Evolutionary conservation across 2,888 invertebrate genomes (phyloP), one percentile per base, ranked within the genome.

Genomic region (Anagyrus pseudococci): DNA sequence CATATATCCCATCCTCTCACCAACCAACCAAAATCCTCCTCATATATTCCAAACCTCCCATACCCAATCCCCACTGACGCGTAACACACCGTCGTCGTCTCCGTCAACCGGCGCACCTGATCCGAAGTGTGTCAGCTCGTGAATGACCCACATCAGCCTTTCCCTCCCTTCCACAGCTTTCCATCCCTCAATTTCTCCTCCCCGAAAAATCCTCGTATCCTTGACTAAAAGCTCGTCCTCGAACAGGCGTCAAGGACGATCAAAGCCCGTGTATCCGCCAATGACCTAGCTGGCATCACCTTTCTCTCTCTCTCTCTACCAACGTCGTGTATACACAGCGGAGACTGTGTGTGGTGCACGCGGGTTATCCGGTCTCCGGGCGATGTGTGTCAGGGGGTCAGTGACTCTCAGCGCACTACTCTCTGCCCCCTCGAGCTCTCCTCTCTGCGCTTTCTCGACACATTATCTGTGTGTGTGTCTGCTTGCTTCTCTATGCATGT

Each of bases 341-440:
- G 33, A 2, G 10, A 15, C 33, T 23, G 17, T 40, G 19, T 33
- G 15, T 22, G 10, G 17, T 40, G 15, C 29, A 59, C 23, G 59
- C 62, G 61, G 53, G 63, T 43, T 50, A 53, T 41, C 29, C 66
- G n/a, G n/a, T n/a, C n/a, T n/a, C n/a, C n/a, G n/a, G n/a, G n/a
- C n/a, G 62, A 73, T 73, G 70, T 74, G 69, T 72, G 74, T 72
- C 74, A 74, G 68, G 62, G 60, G 73, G 74, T 73, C 74, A 67
- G 66, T 72, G 73, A 73, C 73, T 65, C 65, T 17, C 7, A 13
- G 40, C 22, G 22, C 48, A 20, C 20, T 19, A 4, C 10, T 29
- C 29, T 29, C 29, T 29, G 4, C 29, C 29, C 29, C 29, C 41
- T 19, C 43, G 19, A 17, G 19, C 13, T 20, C 20, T 44, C 23